Base-by-base conservation (phyloP, 2,113 vertebrate genomes). In the Pygoscelis antarcticus region DNA sequence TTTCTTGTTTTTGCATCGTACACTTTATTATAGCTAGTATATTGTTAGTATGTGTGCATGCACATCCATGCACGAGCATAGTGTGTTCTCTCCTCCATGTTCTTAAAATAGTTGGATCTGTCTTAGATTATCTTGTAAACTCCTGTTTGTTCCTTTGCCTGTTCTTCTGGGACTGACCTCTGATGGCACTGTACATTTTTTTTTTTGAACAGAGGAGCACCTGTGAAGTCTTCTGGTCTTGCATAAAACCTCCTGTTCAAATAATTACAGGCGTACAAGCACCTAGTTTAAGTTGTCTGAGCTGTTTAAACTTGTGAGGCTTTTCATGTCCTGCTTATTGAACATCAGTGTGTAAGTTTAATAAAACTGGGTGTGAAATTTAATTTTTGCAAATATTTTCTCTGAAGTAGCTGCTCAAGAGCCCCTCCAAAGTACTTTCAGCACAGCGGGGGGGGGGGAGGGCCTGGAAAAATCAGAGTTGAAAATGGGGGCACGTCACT, bases 381-480 rank as follows among this genome's bases (percentile, higher is more conserved):
- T 79, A 87, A 49, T 76, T 93, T 84, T 66, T 51, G 51, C 32
- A 29, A 72, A 26, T 70, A 55, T 65, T 87, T 83, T 84, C 52
- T 40, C 46, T 46, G 17, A 47, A 20, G n/a, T 54, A 52, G 44
- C 70, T 95, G 22, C 36, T 85, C 11, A 66, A 42, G 58, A 91
- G 57, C 60, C 64, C 30, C 64, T 80, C 58, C 57, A 49, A 22
- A 87, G 61, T 23, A 32, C 42, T 92, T 91, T 34, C 8, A 57
- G 89, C 66, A 51, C 62, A 80, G 89, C 78, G 22, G 83, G 76
- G 40, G 49, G 40, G 49, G 42, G 25, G 34, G 36, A 10, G 13
- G 15, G 36, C 36, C 72, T 93, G 66, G 54, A 72, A 89, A 97
- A 97, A 97, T 96, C 94, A 94, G 89, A 90, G 77, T 87, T 96